phyloP scores from a whole-genome alignment of 2,888 invertebrate species.

The Glaucopsyche alexis region DNA sequence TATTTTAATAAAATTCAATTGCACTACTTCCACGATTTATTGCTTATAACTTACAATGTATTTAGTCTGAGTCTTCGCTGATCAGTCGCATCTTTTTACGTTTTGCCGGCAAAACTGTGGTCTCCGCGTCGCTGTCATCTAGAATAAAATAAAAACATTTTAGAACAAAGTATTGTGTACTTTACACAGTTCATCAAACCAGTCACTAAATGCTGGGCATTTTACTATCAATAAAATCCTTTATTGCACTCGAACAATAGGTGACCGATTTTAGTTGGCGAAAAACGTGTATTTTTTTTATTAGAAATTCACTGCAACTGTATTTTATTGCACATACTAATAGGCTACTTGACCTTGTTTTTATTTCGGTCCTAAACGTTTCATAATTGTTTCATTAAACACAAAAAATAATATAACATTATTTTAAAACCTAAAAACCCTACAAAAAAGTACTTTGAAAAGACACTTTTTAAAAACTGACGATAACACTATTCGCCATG shows the following conservation, averaged over 20 bases:
- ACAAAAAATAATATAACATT: too few relatives aligned
- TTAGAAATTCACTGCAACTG: neutral
- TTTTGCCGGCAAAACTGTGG: conserved; percentile 53
- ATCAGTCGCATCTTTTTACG: conserved; percentile 58
- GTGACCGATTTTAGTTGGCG: neutral
- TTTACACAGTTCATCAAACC: neutral
- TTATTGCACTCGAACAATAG: neutral
- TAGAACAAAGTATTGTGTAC: neutral
- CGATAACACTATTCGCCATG: too few relatives aligned
- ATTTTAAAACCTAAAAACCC: too few relatives aligned
- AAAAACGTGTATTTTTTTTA: neutral
- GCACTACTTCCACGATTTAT: conserved; percentile 28
- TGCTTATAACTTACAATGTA: conserved; percentile 31
- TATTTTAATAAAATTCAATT: conserved; percentile 31
- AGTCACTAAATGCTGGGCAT: neutral
- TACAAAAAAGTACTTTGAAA: too few relatives aligned
- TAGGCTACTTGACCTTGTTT: too few relatives aligned
- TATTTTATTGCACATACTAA: neutral
- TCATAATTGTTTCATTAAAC: too few relatives aligned
- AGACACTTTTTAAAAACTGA: too few relatives aligned
- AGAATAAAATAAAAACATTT: conserved; percentile 32
- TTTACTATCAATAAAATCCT: conserved; percentile 6
- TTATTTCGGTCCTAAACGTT: too few relatives aligned
- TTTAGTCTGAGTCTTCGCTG: conserved; percentile 68
- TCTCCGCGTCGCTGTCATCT: conserved; percentile 62